Conservation (phyloP, 2,797 vertebrate species). For the Pipistrellus kuhlii region DNA sequence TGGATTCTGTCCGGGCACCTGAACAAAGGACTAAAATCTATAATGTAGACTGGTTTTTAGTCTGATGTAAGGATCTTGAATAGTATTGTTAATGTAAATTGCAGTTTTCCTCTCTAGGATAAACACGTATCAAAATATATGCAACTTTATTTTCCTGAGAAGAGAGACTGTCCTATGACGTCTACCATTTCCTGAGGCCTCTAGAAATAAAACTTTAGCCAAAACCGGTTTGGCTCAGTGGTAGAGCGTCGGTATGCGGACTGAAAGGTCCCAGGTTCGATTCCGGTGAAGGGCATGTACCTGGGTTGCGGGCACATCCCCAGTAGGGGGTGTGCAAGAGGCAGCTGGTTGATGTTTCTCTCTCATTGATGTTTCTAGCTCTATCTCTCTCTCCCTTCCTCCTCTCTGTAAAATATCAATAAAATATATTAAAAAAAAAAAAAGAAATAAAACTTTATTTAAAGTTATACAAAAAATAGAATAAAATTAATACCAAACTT, state of each 20-base stretch:
- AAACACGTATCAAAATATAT: conserved; percentile 86
- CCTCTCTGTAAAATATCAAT: too few relatives aligned
- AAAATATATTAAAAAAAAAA: too few relatives aligned
- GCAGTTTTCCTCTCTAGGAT: conserved; percentile 85
- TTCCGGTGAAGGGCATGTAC: too few relatives aligned
- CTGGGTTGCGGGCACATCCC: too few relatives aligned
- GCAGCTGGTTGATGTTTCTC: too few relatives aligned
- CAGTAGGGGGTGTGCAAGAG: too few relatives aligned
- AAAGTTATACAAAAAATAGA: conserved; percentile 90
- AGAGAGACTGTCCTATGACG: conserved; percentile 88
- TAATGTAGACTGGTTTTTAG: conserved; percentile 79
- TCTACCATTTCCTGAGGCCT: conserved; percentile 88
- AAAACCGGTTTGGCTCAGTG: too few relatives aligned
- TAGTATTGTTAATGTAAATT: conserved; percentile 85
- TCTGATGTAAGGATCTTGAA: conserved; percentile 81
- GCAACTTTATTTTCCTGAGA: conserved; percentile 85
- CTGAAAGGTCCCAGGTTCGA: too few relatives aligned
- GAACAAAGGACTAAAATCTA: conserved; percentile 58
- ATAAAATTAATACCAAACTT: conserved; percentile 91
- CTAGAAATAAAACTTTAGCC: conserved; percentile 88
- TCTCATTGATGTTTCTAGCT: too few relatives aligned
- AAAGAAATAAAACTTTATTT: conserved; percentile 88
- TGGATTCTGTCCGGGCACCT: conserved; percentile 76
- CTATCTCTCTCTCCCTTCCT: too few relatives aligned
- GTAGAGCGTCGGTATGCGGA: too few relatives aligned